Evolutionary conservation across 2,113 vertebrate species (phyloP), one percentile per base, ranked within the genome.

Genomic region (Sander vitreus): DNA sequence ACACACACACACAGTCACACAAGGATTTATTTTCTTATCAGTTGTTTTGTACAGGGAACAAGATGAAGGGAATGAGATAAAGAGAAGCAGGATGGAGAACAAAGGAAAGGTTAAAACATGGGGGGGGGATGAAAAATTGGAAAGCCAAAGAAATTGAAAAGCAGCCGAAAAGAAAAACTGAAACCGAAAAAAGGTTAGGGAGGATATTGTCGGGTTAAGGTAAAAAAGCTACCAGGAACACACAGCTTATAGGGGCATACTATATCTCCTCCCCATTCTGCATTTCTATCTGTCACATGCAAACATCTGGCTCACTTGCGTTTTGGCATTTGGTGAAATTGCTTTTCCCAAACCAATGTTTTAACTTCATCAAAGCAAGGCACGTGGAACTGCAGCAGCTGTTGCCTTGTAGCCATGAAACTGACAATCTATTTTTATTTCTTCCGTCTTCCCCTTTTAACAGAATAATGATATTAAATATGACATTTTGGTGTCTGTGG

Each of bases 251-350:
- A 23, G 14, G 21, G 64, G 6, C 36, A 58, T 16, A 14, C 27
- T 27, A 15, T 59, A 71, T 25, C 19, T 72, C 51, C 58, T 80
- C n/a, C 30, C 2, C 2, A 18, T 53, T 74, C 58, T 73, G 9
- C 14, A 25, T 57, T 76, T 43, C 57, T 71, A 53, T 84, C 33
- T 71, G 59, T 81, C 85, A 25, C 36, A 69, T 79, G 81, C 63
- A 85, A 85, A 88, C 85, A 78, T 67, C 19, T 83, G 69, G 54
- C 83, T 77, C 59, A 15, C 62, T 72, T 74, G 25, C 27, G 0
- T 65, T 77, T 74, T 90, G 90, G 91, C 89, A 86, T 93, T 90
- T 88, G 87, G 51, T 59, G 65, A 84, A 88, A 92, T 80, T 89
- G 83, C 76, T 90, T 88, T 85, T 82, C 65, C 77, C 45, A 36